These are phyloP conservation scores for Nestor notabilis DNA, from an alignment of 2,113 vertebrate genomes.

Conservation along the genomic window DNA sequence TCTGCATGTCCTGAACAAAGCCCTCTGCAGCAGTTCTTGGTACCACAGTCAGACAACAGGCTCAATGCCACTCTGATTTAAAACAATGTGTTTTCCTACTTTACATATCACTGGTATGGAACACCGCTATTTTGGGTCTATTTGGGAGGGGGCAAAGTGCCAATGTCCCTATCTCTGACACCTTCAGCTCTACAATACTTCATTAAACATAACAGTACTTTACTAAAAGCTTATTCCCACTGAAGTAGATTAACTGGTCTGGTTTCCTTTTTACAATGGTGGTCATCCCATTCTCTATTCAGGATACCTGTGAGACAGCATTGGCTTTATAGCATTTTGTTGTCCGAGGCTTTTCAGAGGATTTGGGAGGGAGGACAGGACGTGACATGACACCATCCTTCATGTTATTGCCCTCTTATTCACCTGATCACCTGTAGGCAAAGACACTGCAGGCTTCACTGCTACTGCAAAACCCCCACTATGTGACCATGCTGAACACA, in stretches of 20 bases:
- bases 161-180: background rate
- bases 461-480: background rate
- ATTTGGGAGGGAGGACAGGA: background rate
- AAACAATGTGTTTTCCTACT: background rate
- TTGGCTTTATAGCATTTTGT: background rate
- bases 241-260: background rate
- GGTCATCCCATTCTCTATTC: accelerated
- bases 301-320: background rate
- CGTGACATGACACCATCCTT: background rate
- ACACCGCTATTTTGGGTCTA: background rate
- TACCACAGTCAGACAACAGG: background rate
- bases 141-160: background rate
- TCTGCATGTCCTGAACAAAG: background rate
- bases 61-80: background rate
- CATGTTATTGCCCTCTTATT: background rate
- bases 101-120: background rate
- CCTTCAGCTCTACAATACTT: background rate
- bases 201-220: background rate
- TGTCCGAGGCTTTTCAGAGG: background rate
- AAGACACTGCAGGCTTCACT: background rate
- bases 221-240: background rate
- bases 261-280: background rate
- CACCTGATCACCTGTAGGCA: background rate
- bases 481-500: accelerated
- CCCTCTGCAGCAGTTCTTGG: background rate